Evolutionary conservation across 2,888 invertebrate species (phyloP).

Genomic region (Pammene fasciana): DNA sequence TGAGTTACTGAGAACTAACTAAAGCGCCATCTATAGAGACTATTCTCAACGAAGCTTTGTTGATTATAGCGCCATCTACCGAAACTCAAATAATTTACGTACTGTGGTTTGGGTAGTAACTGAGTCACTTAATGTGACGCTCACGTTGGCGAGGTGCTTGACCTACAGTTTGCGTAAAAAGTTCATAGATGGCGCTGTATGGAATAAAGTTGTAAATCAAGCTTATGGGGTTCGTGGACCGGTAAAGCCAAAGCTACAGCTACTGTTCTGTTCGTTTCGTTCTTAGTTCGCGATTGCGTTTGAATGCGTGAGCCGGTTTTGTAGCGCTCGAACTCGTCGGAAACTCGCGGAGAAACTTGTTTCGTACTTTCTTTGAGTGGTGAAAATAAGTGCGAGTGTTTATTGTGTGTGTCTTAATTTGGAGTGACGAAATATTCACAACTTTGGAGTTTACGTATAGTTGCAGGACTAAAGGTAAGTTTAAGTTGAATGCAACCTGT

Average conservation of each 20-base stretch:
- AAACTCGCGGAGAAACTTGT: constrained; percentile 75
- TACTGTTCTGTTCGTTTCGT: constrained; percentile 16
- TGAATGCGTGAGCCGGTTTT: constrained; percentile 53
- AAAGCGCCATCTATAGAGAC: background rate
- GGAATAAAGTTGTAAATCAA: constrained; percentile 34
- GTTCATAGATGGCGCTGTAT: constrained; percentile 40
- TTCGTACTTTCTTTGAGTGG: constrained; percentile 62
- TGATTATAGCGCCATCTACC: constrained; percentile 15
- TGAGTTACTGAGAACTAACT: too few relatives aligned
- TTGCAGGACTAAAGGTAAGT: constrained; percentile 63
- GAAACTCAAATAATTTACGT: background rate
- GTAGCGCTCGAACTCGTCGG: constrained; percentile 52
- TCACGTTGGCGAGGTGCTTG: background rate
- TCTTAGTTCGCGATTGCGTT: constrained; percentile 68
- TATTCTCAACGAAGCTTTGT: background rate
- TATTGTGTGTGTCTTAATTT: constrained; percentile 54
- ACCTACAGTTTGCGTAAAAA: background rate
- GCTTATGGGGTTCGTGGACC: constrained; percentile 42
- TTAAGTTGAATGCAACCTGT: constrained; percentile 75
- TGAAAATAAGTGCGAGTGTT: constrained; percentile 58
- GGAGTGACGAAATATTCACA: constrained; percentile 49
- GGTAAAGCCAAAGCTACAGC: constrained; percentile 30
- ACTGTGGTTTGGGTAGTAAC: background rate
- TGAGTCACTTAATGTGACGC: background rate
- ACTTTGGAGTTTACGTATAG: constrained; percentile 51